These are phyloP conservation scores for Plagodis pulveraria DNA, from an alignment of 2,888 invertebrate genomes.

Conservation along the genomic window DNA sequence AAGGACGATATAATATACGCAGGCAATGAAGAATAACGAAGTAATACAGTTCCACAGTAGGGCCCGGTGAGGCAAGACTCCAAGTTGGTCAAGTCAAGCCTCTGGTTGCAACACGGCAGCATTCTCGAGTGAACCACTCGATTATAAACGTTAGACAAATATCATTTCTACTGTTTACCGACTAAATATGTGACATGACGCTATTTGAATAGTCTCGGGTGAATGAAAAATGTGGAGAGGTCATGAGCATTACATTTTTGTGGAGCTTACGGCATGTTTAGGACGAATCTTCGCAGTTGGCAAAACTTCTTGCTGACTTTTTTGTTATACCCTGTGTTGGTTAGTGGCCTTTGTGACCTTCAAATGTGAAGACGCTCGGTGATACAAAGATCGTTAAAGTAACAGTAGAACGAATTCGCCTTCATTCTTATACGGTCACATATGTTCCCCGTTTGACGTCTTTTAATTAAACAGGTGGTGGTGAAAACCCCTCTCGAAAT, in stretches of 20 bases:
- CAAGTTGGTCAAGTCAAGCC: constrained; percentile 40
- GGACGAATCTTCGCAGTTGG: too few relatives aligned
- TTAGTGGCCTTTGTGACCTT: too few relatives aligned
- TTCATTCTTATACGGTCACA: too few relatives aligned
- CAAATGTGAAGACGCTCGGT: too few relatives aligned
- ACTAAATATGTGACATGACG: constrained; percentile 17
- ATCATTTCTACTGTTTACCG: constrained; percentile 21
- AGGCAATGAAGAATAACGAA: constrained; percentile 13
- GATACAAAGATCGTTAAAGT: too few relatives aligned
- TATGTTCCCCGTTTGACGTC: too few relatives aligned
- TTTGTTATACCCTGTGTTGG: too few relatives aligned
- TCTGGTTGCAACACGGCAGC: constrained; percentile 32
- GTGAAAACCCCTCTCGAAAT: too few relatives aligned
- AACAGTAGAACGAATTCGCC: too few relatives aligned
- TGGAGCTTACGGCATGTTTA: constrained; percentile 10
- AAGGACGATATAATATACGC: not conserved
- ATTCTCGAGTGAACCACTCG: constrained; percentile 33
- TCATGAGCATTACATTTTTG: constrained; percentile 6
- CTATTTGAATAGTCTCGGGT: constrained; percentile 14
- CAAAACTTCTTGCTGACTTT: too few relatives aligned
- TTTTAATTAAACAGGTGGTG: too few relatives aligned
- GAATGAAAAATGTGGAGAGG: constrained; percentile 10
- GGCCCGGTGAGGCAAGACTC: constrained; percentile 34
- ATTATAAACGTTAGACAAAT: constrained; percentile 33
- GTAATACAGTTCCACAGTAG: constrained; percentile 21